A percentile compares a stretch with the other conserved stretches of the same genome.
phyloP scores from a whole-genome alignment of 2,113 vertebrate genomes.

The Nerophis lumbriciformis region DNA sequence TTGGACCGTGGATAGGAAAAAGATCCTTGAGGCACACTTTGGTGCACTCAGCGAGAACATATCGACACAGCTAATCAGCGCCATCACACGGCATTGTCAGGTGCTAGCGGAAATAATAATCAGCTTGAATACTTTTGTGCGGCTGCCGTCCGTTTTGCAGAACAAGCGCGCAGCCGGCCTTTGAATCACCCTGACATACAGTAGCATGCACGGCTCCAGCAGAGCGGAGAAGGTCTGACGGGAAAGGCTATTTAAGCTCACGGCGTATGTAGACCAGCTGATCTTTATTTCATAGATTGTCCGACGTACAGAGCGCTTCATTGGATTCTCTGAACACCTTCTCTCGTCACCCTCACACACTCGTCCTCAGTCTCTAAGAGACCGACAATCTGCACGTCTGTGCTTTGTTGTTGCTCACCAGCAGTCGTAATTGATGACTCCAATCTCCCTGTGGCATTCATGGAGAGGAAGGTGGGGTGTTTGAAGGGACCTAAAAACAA shows the following conservation, averaged over 20 bases:
- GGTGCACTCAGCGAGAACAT: slow-evolving; percentile 43
- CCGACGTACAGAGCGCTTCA: slow-evolving; percentile 52
- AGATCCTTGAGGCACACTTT: too few relatives aligned
- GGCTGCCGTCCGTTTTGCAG: slow-evolving; percentile 40
- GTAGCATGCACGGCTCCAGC: slow-evolving; percentile 38
- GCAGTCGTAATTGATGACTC: slow-evolving; percentile 57
- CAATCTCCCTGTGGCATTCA: slow-evolving; percentile 61
- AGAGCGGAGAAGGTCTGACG: slow-evolving; percentile 41
- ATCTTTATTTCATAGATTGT: slow-evolving; percentile 70
- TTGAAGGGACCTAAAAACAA: slow-evolving; percentile 44
- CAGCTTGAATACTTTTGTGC: slow-evolving; percentile 15
- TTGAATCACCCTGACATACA: slow-evolving; percentile 44
- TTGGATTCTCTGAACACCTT: slow-evolving; percentile 47
- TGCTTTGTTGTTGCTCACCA: slow-evolving; percentile 25
- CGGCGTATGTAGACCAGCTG: slow-evolving; percentile 48
- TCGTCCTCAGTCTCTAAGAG: slow-evolving; percentile 39
- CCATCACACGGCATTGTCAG: slow-evolving; percentile 52
- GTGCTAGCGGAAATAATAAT: slow-evolving; percentile 63
- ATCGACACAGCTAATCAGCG: slow-evolving; percentile 64
- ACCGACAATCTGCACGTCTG: slow-evolving; percentile 33
- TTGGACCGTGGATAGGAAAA: too few relatives aligned
- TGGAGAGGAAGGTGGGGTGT: slow-evolving; percentile 27
- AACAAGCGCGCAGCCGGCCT: slow-evolving; percentile 30
- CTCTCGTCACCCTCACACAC: slow-evolving; percentile 36
- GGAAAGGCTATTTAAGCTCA: slow-evolving; percentile 51